Evolutionary conservation across 2,113 vertebrate species (phyloP), one percentile per base, ranked within the genome.

Genomic region (Camelus dromedarius): DNA sequence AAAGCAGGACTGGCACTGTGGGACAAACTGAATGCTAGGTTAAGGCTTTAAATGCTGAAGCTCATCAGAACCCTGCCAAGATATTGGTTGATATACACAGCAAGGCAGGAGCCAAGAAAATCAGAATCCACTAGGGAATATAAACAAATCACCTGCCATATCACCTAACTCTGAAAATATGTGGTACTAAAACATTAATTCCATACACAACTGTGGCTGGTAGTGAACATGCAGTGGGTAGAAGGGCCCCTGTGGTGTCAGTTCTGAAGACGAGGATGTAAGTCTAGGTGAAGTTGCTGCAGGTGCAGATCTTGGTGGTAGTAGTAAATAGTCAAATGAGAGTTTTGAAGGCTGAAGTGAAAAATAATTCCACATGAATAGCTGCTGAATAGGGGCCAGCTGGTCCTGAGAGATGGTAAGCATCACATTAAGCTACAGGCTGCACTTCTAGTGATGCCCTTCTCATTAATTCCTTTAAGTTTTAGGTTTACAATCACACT

Each of bases 251-350:
- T 42, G 22, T 50, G 30, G 10, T 38, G 30, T 56, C 64, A 86
- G 26, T 87, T 58, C 60, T 35, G 48, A 94, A 94, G 94, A 76
- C 22, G 35, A 18, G 42, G 87, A 66, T 35, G 14, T 18, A 82
- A 77, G 86, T 38, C 91, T 48, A 20, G 70, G 80, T 52, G 24
- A 90, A 95, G 93, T 46, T 28, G 32, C 84, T 28, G 35, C 77
- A 66, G 35, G 64, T 90, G 32, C 89, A 96, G 80, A 95, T 92
- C 92, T 95, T 95, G 85, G 82, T 73, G 70, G 50, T 83, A 81
- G 89, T 62, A 95, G 72, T 67, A 96, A 97, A 92, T 28, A 98
- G 90, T 81, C 85, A 94, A 95, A 91, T 13, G 5, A 92, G 35
- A 66, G 48, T 28, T 64, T 38, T 87, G 48, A 87, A 48, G 24